Evolutionary conservation across 2,888 invertebrate species (phyloP).

Genomic region (Drosophila formosana): DNA sequence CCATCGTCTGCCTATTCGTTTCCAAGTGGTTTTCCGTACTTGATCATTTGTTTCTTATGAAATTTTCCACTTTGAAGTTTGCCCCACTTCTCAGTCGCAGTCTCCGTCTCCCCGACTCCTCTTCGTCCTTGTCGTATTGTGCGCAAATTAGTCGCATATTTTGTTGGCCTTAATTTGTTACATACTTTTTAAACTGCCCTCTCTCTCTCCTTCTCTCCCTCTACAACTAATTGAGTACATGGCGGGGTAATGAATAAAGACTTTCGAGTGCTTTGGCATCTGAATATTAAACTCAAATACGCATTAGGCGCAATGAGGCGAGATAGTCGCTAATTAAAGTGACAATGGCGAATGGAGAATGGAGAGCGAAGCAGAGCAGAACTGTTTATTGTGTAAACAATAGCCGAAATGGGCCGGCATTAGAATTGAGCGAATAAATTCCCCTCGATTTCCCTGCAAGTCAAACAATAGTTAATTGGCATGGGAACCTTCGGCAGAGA

Average conservation of each 20-base stretch:
- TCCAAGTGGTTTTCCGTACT: constrained; percentile 24
- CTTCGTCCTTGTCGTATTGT: not conserved
- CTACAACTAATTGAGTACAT: constrained; percentile 20
- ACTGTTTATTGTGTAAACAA: constrained; percentile 5
- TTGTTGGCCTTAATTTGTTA: constrained; percentile 30
- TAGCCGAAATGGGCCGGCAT: not conserved
- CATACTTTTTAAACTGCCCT: constrained; percentile 29
- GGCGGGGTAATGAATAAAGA: not conserved
- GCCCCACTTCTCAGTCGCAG: not conserved
- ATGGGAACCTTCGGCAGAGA: not conserved
- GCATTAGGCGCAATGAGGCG: constrained; percentile 10
- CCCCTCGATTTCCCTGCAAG: constrained; percentile 11
- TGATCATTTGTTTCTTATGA: constrained; percentile 43
- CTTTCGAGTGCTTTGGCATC: constrained; percentile 9
- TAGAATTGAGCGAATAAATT: not conserved
- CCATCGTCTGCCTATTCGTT: not conserved
- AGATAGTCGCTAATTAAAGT: constrained; percentile 38
- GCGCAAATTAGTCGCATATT: constrained; percentile 41
- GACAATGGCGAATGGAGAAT: not conserved
- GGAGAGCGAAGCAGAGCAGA: not conserved
- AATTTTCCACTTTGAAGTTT: constrained; percentile 56
- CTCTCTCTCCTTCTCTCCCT: not conserved
- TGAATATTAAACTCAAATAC: constrained; percentile 25
- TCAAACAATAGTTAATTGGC: constrained; percentile 7
- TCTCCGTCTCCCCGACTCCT: too few species aligned